These are phyloP conservation scores for Clamator glandarius DNA, from an alignment of 2,797 vertebrate genomes.

Conservation along the genomic window DNA sequence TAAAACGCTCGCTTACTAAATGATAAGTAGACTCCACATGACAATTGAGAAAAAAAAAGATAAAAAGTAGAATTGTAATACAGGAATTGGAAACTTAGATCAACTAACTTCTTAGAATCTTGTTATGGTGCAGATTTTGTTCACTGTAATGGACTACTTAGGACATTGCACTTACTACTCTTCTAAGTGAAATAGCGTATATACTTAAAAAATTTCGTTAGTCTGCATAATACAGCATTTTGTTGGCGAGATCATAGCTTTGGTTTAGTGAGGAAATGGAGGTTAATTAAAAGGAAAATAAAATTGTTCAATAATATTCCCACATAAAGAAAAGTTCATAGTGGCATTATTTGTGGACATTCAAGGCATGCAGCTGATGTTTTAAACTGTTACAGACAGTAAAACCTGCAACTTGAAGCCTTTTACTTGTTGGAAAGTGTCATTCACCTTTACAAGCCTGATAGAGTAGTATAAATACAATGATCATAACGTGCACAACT, in stretches of 20 bases:
- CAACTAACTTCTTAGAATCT: not conserved
- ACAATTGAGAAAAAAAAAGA: not conserved
- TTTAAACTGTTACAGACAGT: not conserved
- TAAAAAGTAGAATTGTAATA: rapidly evolving
- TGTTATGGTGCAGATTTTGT: not conserved
- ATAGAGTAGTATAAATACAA: not conserved
- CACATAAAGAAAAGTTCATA: not conserved
- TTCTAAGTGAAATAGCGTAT: not conserved
- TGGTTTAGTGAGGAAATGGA: not conserved
- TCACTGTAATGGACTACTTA: not conserved
- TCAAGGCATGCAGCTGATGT: not conserved
- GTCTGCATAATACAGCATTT: not conserved
- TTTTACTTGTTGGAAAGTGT: not conserved
- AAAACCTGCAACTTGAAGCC: not conserved
- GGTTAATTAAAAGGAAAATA: not conserved
- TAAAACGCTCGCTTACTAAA: not conserved
- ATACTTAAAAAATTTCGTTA: not conserved
- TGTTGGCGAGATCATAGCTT: not conserved
- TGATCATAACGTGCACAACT: not conserved
- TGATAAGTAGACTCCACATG: not conserved
- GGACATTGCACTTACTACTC: not conserved
- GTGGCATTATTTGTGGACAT: not conserved
- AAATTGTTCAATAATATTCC: not conserved
- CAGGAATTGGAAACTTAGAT: not conserved
- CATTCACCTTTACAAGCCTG: not conserved